These are phyloP conservation scores for Phania funesta DNA, from an alignment of 2,888 invertebrate genomes.

Conservation along the genomic window DNA sequence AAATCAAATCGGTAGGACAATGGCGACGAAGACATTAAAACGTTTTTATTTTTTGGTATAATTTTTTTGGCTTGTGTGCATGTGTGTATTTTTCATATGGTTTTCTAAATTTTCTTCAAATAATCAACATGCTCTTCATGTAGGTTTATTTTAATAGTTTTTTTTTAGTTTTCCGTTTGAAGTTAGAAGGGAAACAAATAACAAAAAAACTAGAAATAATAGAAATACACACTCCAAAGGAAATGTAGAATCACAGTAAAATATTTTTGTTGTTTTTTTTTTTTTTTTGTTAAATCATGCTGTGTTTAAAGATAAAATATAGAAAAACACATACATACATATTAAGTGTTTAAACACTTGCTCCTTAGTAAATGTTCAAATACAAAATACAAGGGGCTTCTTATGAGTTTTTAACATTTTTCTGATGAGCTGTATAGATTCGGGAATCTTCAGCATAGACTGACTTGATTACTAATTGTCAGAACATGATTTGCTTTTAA, in stretches of 20 bases:
- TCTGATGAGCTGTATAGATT: constrained; percentile 52
- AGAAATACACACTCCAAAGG: background rate
- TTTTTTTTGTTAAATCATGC: constrained; percentile 59
- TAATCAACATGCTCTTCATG: constrained; percentile 66
- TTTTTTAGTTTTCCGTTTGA: constrained; percentile 59
- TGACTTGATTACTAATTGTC: constrained; percentile 67
- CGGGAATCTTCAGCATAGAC: constrained; percentile 46
- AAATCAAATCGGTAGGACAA: constrained; percentile 33
- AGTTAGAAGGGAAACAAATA: constrained; percentile 17
- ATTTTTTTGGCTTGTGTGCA: background rate
- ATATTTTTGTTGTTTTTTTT: constrained; percentile 25
- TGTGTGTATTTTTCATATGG: background rate
- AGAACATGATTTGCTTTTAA: constrained; percentile 64
- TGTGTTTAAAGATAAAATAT: constrained; percentile 29
- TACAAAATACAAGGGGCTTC: no score
- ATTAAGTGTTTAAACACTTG: background rate
- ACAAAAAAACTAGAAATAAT: constrained; percentile 1
- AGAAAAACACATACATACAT: background rate
- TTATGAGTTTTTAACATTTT: no score
- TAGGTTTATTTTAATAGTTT: constrained; percentile 58
- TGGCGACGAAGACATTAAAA: constrained; percentile 42
- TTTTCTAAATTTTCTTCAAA: constrained; percentile 36
- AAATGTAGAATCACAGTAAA: constrained; percentile 28
- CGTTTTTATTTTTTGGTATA: constrained; percentile 31
- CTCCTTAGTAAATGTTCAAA: background rate